Base-by-base conservation (phyloP, 2,888 invertebrate species). In the Tryphoninae sp. region DNA sequence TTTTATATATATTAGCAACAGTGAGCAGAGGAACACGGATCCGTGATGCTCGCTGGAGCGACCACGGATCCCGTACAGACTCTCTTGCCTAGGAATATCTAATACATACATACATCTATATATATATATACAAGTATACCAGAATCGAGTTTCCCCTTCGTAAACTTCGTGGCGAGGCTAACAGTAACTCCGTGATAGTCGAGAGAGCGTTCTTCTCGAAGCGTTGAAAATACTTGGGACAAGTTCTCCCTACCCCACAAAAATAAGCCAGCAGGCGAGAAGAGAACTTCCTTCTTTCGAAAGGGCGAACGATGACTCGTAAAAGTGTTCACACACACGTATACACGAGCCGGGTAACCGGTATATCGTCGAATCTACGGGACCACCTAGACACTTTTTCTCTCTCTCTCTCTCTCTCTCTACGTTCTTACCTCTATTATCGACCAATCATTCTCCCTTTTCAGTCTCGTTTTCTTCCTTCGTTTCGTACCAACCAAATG, bases 71-170 rank as follows among this genome's bases (percentile, higher is more conserved):
- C 82, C 78, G 78, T 82, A 77, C 77, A 78, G 72, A 76, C 45
- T 78, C 73, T 77, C 69, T 75, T 40, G 13, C 49, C 49, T 59
- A 58, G 58, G 76, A 79, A 71, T 67, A 65, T 45, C 65, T 72
- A 62, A 82, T 53, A 33, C 53, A 65, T 45, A 58, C 9, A 58
- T 26, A 45, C 3, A 45, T 45, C 9, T 13, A 45, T 13, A 45
- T 45, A 26, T 45, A 65, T 42, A 58, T 23, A 42, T 4, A 61
- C 7, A 61, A 11, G 23, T 19, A 58, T 49, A 74, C 23, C 16
- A 59, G 71, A 81, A 76, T 76, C 79, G 76, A 82, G 76, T 76
- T 82, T 71, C 67, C 76, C 79, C 72, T 72, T 62, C 68, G 75
- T 71, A 62, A 81, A 42, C 23, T 65, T 59, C 53, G 45, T 22